Percentiles rank a stretch among this genome's conserved stretches.
Evolutionary conservation across 1,140 invertebrate species (phyloP).

Genomic region (Batillaria attramentaria): DNA sequence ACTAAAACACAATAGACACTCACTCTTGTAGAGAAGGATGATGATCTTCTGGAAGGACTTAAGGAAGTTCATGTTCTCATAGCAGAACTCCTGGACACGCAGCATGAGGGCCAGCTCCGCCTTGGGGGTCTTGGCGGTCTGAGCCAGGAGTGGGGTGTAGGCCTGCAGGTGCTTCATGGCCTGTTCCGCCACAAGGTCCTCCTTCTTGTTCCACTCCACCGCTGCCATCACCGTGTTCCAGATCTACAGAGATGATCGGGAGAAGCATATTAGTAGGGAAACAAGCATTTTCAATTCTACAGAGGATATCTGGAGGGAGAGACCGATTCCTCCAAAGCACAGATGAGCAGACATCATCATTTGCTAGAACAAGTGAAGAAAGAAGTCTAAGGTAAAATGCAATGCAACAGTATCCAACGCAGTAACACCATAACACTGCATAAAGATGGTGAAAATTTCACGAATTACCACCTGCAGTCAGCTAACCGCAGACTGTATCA

Average conservation of each 20-base stretch:
- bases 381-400: too few relatives aligned
- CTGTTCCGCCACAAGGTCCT: slow-evolving; percentile 95
- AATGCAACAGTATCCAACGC: too few relatives aligned
- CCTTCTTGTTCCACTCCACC: slow-evolving; percentile 98
- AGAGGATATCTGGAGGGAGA: too few relatives aligned
- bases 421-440: too few relatives aligned
- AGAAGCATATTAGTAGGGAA: too few relatives aligned
- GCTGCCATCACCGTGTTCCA: slow-evolving; percentile 95
- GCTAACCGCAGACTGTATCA: too few relatives aligned
- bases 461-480: too few relatives aligned
- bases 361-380: too few relatives aligned
- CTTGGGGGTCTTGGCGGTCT: slow-evolving; percentile 85
- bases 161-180: slow-evolving; percentile 90
- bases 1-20: slow-evolving; percentile 27
- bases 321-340: too few relatives aligned
- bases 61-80: slow-evolving; percentile 99
- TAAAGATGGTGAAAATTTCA: too few relatives aligned
- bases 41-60: slow-evolving; percentile 98
- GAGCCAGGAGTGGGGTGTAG: slow-evolving; percentile 88
- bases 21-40: slow-evolving; percentile 94
- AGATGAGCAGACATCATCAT: too few relatives aligned
- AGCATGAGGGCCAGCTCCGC: slow-evolving; percentile 90
- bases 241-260: slow-evolving; percentile 74
- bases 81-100: slow-evolving; percentile 97
- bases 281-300: too few relatives aligned